These are phyloP conservation scores for Benitochromis conjunctus DNA, from an alignment of 2,113 vertebrate genomes.

Conservation along the genomic window DNA sequence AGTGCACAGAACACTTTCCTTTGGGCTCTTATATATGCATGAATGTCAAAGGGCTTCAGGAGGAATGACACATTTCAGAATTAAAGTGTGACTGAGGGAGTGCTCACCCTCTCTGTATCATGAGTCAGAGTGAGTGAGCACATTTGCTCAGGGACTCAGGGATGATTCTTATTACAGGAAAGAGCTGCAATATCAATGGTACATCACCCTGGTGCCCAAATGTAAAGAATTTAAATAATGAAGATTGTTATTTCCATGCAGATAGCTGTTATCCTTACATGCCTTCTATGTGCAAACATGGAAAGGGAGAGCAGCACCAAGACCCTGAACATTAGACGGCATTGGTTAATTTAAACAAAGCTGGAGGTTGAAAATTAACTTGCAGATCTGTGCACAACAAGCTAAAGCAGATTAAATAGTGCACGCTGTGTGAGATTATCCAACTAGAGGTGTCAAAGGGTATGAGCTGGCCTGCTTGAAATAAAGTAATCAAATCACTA, in stretches of 20 bases:
- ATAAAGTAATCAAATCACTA: neutral
- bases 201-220: neutral
- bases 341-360: neutral
- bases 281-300: neutral
- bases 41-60: neutral
- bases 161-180: neutral
- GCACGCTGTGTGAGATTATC: neutral
- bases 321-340: accelerated
- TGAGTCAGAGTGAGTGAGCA: neutral
- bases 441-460: neutral
- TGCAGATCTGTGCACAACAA: neutral
- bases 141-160: neutral
- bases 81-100: neutral
- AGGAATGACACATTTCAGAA: neutral
- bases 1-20: neutral
- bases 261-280: neutral
- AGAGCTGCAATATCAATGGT: neutral
- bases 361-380: neutral
- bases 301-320: neutral
- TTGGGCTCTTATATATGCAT: neutral
- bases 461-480: neutral
- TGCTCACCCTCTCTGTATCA: neutral
- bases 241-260: neutral
- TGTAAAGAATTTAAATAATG: neutral
- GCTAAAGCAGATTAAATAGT: neutral